A percentile compares a stretch with the other conserved stretches of the same genome.
Evolutionary conservation across 2,888 invertebrate genomes (phyloP).

Genomic region (Hoplodrina blanda): DNA sequence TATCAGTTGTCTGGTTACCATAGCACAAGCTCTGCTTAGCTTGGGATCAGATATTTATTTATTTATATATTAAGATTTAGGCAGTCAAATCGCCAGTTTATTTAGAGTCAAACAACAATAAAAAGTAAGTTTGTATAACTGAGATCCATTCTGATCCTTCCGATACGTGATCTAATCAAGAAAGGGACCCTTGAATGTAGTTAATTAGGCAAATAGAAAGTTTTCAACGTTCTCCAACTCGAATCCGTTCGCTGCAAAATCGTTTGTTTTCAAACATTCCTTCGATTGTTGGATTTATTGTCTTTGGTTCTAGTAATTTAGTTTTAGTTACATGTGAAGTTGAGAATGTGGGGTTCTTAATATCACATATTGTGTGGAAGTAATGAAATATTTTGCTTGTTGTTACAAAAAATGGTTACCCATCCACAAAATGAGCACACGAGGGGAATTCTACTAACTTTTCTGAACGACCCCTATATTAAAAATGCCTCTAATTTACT

Average conservation of each 20-base stretch:
- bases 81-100: conserved; percentile 68
- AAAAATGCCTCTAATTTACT: too few relatives aligned
- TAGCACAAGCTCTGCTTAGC: too few relatives aligned
- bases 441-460: too few relatives aligned
- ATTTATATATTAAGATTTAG: too few relatives aligned
- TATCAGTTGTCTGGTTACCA: too few relatives aligned
- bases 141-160: conserved; percentile 81
- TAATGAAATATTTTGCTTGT: neutral
- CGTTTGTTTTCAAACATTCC: conserved; percentile 76
- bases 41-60: too few relatives aligned
- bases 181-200: conserved; percentile 82
- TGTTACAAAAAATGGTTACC: neutral
- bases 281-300: conserved; percentile 57
- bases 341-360: neutral
- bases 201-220: conserved; percentile 87
- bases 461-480: too few relatives aligned
- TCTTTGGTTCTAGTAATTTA: conserved; percentile 31
- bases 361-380: too few relatives aligned
- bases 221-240: conserved; percentile 70
- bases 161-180: conserved; percentile 87
- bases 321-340: neutral
- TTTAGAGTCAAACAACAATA: conserved; percentile 78
- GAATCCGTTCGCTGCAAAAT: conserved; percentile 69
- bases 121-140: conserved; percentile 83
- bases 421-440: neutral